Base-by-base conservation (phyloP, 2,888 invertebrate species). In the Patella pellucida region DNA sequence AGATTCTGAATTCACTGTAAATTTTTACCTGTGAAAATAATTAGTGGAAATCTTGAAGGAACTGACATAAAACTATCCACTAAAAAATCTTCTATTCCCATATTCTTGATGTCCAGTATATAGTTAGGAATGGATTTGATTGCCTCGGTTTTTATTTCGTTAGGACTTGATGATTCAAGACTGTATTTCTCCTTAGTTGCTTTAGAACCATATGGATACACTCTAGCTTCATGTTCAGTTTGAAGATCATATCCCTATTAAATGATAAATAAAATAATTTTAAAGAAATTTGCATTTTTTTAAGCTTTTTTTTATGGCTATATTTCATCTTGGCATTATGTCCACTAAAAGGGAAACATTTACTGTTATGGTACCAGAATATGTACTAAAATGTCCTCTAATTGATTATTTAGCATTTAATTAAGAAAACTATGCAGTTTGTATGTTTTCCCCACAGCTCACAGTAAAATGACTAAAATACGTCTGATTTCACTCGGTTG, bases 191-290 rank as follows among this genome's bases (percentile, higher is more conserved):
- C 72, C 73, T 85, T 86, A 9, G 74, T 80, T 31, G 74, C 71
- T 54, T 76, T 71, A n/a, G 77, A 77, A 12, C 86, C 86, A 69
- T 83, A 83, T 1, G 84, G 84, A 79, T 85, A 86, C 5, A 85
- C 83, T 67, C 85, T 71, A 4, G 84, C 83, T 62, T 76, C 75
- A 2, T 79, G 69, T 50, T 77, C 75, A 56, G 76, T 76, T 50
- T 76, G 54, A 14, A 71, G 56, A 50, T 72, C 72, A 41, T 79
- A 80, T 50, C 76, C 74, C 83, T 83, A 73, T 41, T 4, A 27
- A 77, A 76, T 62, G 14, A 67, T 31, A n/a, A 69, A 52, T 62
- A 27, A 19, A 72, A 69, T 23, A 27, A 27, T 16, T 9, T 56
- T 16, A 56, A 56, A 56, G 16, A 19, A 0, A 41, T 41, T 41